Evolutionary conservation across 2,113 vertebrate genomes (phyloP), one percentile per base, ranked within the genome.

Genomic region (Trematocara variabile): DNA sequence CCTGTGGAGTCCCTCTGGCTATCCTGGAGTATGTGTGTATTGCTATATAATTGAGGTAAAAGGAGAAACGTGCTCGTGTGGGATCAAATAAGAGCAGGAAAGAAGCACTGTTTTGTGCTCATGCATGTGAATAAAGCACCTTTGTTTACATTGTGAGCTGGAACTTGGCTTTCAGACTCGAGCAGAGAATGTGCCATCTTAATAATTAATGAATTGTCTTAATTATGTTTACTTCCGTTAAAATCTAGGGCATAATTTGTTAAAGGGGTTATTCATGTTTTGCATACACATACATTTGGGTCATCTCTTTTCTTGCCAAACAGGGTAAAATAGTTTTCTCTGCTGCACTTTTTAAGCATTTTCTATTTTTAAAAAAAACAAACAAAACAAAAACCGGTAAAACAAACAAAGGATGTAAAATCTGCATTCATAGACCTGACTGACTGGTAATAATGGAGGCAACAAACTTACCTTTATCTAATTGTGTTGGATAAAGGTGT

Each of bases 171-270:
- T 34, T 79, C 48, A 63, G 53, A 50, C 41, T 79, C 0, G 1
- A 77, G 39, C 44, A 44, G 70, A 9, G 58, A 46, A 81, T 55
- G 58, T 68, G 56, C 3, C 3, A 50, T 65, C n/a, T 91, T 73
- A 87, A 91, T 89, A 88, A 91, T 91, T 89, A 85, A 91, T 89
- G 70, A 25, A 73, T 80, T 78, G 65, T 82, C 70, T 83, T 87
- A 88, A 87, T 89, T 63, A 88, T 86, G 81, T 88, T 90, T 79
- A 81, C 83, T 87, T 86, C 14, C 3, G 3, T 34, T 89, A 83
- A 87, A 85, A 91, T 91, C 81, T 91, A 60, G 89, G 80, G 25
- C 87, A 84, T 83, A 37, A 55, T 73, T 89, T 84, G 73, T 85
- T 68, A 39, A 77, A 65, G 46, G 84, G 78, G 52, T 68, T 83